Conservation (phyloP, 2,113 vertebrate species). For the Thryonomys swinderianus region DNA sequence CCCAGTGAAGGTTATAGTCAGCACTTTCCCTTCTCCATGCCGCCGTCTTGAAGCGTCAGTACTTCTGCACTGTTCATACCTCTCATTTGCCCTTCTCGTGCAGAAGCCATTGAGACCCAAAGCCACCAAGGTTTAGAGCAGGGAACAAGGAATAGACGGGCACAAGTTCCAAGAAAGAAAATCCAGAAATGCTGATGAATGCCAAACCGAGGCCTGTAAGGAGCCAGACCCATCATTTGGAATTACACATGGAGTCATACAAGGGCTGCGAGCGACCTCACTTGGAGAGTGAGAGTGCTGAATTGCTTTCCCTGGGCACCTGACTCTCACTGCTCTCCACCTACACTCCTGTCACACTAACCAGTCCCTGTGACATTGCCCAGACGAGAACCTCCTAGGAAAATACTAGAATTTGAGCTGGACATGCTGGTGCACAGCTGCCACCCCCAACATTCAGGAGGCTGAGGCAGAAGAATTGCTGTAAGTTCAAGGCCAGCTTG, state of each 20-base stretch:
- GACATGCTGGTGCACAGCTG: background rate
- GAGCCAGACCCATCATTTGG: background rate
- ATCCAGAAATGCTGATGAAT: background rate
- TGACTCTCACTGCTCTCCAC: background rate
- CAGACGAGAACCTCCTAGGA: background rate
- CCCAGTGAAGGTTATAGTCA: background rate
- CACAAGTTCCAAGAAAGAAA: slow-evolving; percentile 12
- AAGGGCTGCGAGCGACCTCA: background rate
- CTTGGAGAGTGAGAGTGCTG: background rate
- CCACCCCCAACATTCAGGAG: background rate
- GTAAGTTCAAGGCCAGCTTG: background rate
- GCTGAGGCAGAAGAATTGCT: background rate
- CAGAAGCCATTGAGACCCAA: background rate
- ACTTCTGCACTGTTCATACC: background rate
- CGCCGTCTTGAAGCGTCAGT: background rate
- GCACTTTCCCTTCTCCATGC: background rate
- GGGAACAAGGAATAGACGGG: background rate
- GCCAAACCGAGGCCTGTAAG: background rate
- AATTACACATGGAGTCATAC: background rate
- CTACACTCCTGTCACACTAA: background rate
- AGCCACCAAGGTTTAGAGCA: background rate
- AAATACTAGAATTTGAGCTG: background rate
- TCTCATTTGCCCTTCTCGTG: background rate
- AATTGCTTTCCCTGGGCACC: background rate
- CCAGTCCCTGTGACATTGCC: background rate